Evolutionary conservation across 2,113 vertebrate species (phyloP).

Genomic region (Myotis brandtii): DNA sequence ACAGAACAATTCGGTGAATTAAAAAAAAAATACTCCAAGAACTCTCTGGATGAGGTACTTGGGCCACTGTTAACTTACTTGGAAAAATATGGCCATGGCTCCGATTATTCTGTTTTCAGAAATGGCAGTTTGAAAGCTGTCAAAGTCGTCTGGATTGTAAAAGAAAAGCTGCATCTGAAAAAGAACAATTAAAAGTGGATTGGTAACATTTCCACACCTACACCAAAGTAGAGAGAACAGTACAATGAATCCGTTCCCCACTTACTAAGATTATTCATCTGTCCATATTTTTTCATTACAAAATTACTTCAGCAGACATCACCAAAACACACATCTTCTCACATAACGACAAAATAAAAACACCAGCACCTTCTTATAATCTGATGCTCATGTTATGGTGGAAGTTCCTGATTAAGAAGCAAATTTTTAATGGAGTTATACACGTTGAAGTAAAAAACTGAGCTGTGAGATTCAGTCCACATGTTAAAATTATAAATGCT

Average conservation of each 20-base stretch:
- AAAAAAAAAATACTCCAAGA: slow-evolving; percentile 73
- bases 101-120: slow-evolving; percentile 94
- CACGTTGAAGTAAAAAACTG: background rate
- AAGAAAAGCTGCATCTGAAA: slow-evolving; percentile 99
- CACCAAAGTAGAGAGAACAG: background rate
- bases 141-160: slow-evolving; percentile 98
- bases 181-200: slow-evolving; percentile 75
- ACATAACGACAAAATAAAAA: background rate
- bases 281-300: background rate
- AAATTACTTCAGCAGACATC: background rate
- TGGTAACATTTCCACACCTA: slow-evolving; percentile 3
- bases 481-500: background rate
- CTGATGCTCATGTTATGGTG: background rate
- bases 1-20: slow-evolving; percentile 85
- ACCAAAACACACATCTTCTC: background rate
- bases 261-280: background rate
- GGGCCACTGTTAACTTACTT: slow-evolving; percentile 89
- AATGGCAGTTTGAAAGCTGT: slow-evolving; percentile 94
- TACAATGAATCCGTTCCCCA: background rate
- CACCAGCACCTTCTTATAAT: background rate
- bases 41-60: slow-evolving; percentile 79
- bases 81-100: slow-evolving; percentile 96
- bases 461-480: background rate
- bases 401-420: background rate
- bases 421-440: background rate